A percentile compares a stretch with the other conserved stretches of the same genome.
phyloP scores from a whole-genome alignment of 2,888 invertebrate genomes.

The Erebia aethiops region DNA sequence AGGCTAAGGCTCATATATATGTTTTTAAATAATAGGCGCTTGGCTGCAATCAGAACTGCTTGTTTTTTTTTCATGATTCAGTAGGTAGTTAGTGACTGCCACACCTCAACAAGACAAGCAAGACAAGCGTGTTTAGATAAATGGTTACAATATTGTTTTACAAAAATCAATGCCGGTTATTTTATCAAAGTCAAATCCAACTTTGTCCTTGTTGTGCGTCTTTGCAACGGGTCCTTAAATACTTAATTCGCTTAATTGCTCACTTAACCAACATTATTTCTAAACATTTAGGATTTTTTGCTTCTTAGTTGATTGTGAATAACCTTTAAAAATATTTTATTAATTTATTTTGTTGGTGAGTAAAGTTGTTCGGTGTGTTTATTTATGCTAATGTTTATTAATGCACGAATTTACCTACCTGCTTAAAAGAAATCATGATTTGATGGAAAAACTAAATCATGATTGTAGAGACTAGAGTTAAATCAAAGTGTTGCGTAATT shows the following conservation, averaged over 20 bases:
- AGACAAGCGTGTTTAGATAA: no score
- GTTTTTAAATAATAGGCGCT: no score
- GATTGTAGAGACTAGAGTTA: neutral
- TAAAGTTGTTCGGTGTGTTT: neutral
- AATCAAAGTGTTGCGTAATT: neutral
- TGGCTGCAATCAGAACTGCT: no score
- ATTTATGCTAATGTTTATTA: neutral
- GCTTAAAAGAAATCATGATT: neutral
- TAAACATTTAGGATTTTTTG: neutral
- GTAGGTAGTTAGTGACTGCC: no score
- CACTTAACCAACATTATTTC: neutral
- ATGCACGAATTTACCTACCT: neutral
- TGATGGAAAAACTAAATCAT: neutral
- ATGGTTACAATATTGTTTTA: no score
- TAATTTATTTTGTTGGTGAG: constrained; percentile 1
- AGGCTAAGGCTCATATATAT: no score
- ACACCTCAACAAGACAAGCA: no score
- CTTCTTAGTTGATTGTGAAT: neutral
- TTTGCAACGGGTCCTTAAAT: neutral
- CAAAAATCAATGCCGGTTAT: no score
- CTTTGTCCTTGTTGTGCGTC: neutral
- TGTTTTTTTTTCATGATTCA: no score
- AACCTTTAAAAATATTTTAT: neutral
- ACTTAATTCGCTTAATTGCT: neutral
- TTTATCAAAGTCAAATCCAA: no score